These are phyloP conservation scores for Temnothorax longispinosus DNA, from an alignment of 1,140 invertebrate species.

Conservation along the genomic window DNA sequence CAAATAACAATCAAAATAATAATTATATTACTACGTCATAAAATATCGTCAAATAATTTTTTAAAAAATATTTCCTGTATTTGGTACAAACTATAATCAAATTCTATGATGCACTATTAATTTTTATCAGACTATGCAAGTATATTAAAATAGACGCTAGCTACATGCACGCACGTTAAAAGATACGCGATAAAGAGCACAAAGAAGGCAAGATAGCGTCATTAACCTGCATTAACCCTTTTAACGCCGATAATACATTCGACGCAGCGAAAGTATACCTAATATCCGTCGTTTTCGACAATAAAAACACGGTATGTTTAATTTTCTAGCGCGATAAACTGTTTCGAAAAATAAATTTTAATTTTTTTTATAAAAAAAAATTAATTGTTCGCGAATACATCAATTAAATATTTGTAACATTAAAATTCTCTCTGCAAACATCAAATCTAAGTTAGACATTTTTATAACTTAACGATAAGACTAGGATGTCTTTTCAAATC, in stretches of 20 bases:
- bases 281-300: not conserved
- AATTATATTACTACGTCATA: not conserved
- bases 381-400: not conserved
- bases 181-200: not conserved
- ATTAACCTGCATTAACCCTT: constrained; percentile 20
- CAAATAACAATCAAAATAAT: not conserved
- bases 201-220: not conserved
- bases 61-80: not conserved
- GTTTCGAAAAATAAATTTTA: not conserved
- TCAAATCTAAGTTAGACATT: not conserved
- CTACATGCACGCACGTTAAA: not conserved
- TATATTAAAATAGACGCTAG: not conserved
- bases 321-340: not conserved
- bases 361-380: not conserved
- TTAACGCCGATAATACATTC: not conserved
- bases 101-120: not conserved
- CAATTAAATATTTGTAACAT: not conserved
- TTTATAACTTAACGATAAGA: not conserved
- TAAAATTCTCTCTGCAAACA: not conserved
- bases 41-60: not conserved
- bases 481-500: not conserved
- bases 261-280: not conserved
- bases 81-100: not conserved
- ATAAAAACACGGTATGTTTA: not conserved
- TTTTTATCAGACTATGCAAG: not conserved